A percentile compares a stretch with the other conserved stretches of the same genome.
Evolutionary conservation across 2,797 vertebrate species (phyloP).

Genomic region (Sebastolobus alascanus): DNA sequence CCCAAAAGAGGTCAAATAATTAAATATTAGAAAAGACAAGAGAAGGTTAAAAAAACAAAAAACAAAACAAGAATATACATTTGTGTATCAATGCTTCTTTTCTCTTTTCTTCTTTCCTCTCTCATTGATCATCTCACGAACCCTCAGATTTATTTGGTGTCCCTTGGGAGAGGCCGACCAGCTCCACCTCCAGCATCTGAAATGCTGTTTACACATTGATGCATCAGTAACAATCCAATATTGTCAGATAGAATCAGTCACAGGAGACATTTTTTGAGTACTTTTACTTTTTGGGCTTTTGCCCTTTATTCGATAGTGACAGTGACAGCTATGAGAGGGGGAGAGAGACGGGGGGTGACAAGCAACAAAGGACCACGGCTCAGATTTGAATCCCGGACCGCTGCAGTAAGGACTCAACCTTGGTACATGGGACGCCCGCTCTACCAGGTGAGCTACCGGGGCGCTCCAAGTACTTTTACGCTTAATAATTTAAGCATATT

Average conservation of each 20-base stretch:
- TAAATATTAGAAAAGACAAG: neutral
- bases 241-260: neutral
- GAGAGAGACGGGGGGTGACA: too few species aligned
- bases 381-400: too few species aligned
- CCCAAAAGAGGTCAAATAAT: neutral
- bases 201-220: neutral
- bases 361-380: too few species aligned
- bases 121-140: neutral
- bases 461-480: too few species aligned
- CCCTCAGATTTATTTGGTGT: neutral
- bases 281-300: neutral
- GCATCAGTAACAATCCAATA: neutral
- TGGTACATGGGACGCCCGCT: too few species aligned
- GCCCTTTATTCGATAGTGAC: too few species aligned
- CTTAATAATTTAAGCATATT: too few species aligned
- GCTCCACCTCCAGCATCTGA: neutral
- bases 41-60: neutral
- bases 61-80: neutral
- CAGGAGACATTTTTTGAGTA: neutral
- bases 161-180: neutral
- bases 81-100: neutral
- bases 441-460: too few species aligned
- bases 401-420: too few species aligned
- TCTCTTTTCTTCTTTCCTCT: neutral
- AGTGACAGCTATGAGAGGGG: too few species aligned